Evolutionary conservation across 2,888 invertebrate species (phyloP), one percentile per base, ranked within the genome.

Genomic region (Ypsolopha scabrella): DNA sequence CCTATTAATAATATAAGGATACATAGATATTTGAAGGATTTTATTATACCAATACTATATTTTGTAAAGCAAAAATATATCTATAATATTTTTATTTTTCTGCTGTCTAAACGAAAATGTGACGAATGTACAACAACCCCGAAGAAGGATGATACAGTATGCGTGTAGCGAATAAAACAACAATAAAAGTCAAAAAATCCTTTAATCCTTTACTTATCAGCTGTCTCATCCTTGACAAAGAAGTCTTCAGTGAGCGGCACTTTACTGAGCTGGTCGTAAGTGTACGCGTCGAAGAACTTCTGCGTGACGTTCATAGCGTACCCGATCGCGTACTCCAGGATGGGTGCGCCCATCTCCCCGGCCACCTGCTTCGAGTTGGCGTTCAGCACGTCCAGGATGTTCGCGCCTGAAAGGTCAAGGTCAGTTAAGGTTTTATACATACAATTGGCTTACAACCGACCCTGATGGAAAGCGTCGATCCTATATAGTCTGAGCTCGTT

Each of bases 261-360:
- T 33, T 72, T 70, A 2, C 76, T 75, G 51, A 86, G 63, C 59
- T 86, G 85, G 51, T 86, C 75, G 55, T 85, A 85, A 0, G 85
- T 85, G 58, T 78, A 86, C 0, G 85, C 71, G 53, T 78, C 68
- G 57, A 85, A 86, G 70, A 86, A 86, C n/a, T 70, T 60, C 57
- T 85, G 85, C 0, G 85, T 85, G 39, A 85, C 81, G 49, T 85
- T 85, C 85, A 86, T 85, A 4, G 80, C 78, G 55, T 83, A 85
- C 50, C 80, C 80, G 33, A 86, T 83, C 33, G 83, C 85, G 60
- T 80, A 85, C 59, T 86, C 83, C 38, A 86, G 70, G 52, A 86
- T 85, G 0, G 86, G 86, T 0, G 76, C 85, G 0, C 86, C 85
- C 57, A 86, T 85, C 62, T 86, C 85, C 50, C 76, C 72, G 36